These are phyloP conservation scores for Siderastrea radians DNA, from an alignment of 92 coral and sea anemone species.

Conservation along the genomic window DNA sequence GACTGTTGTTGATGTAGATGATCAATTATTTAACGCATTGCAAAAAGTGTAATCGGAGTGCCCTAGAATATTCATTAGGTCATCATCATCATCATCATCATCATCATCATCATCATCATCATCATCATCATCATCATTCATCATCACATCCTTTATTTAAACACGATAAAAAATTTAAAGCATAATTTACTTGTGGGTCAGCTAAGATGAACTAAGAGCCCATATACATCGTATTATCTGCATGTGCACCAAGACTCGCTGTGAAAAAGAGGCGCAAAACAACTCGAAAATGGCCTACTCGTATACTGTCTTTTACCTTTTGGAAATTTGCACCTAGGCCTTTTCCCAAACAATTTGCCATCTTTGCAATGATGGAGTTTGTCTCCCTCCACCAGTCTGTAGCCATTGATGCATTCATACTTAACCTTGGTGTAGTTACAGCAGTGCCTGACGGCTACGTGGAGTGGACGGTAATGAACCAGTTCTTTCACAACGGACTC, in stretches of 20 bases:
- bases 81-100: too few species aligned
- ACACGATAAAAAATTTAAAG: too few species aligned
- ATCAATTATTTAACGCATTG: too few species aligned
- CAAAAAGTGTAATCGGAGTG: too few species aligned
- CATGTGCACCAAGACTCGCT: neutral
- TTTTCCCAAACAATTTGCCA: constrained; percentile 56
- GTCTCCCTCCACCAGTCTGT: constrained; percentile 64
- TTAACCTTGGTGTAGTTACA: constrained; percentile 54
- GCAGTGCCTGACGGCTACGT: constrained; percentile 57
- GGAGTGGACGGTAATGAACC: constrained; percentile 55
- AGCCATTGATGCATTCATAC: constrained; percentile 79
- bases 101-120: too few species aligned
- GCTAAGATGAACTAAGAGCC: too few species aligned
- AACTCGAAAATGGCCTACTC: neutral
- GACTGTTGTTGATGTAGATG: too few species aligned
- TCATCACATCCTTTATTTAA: too few species aligned
- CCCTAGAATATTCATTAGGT: too few species aligned
- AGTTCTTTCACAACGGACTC: constrained; percentile 26
- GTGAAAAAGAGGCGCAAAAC: neutral
- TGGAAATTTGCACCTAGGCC: constrained; percentile 70
- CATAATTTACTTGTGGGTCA: too few species aligned
- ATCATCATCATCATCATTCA: too few species aligned
- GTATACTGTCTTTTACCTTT: constrained; percentile 45
- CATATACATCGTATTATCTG: too few species aligned
- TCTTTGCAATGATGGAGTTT: constrained; percentile 40